Conservation (phyloP, 92 coral and sea anemone species). For the Heteractis magnifica region DNA sequence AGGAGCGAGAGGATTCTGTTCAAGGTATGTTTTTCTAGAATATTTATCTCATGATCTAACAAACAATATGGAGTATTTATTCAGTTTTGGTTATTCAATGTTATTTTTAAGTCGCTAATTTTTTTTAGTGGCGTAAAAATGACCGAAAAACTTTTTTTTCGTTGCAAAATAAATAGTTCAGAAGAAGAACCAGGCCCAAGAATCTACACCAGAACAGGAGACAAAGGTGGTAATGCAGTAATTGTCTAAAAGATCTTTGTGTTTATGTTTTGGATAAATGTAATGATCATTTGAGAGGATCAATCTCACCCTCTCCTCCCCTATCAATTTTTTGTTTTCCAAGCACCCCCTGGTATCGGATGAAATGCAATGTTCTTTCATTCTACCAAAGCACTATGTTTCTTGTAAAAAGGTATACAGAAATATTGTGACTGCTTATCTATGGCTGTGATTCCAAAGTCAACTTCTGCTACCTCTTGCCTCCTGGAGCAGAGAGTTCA, state of each 20-base stretch:
- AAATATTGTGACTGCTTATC: too few relatives aligned
- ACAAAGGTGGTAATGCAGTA: conserved; percentile 63
- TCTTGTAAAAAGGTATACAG: too few relatives aligned
- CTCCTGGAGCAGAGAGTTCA: too few relatives aligned
- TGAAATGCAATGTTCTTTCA: too few relatives aligned
- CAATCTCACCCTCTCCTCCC: too few relatives aligned
- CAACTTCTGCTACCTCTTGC: too few relatives aligned
- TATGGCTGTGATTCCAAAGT: too few relatives aligned
- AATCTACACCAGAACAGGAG: conserved; percentile 94
- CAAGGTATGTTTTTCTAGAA: not conserved
- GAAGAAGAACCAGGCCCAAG: conserved; percentile 48
- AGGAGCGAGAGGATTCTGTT: not conserved
- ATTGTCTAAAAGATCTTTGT: not conserved
- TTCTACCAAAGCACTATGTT: too few relatives aligned
- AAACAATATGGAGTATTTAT: too few relatives aligned
- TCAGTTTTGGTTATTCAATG: not conserved
- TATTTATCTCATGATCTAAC: not conserved
- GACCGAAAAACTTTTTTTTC: not conserved
- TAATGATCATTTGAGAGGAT: too few relatives aligned
- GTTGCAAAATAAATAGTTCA: conserved; percentile 17
- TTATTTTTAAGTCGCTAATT: not conserved
- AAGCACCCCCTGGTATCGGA: too few relatives aligned
- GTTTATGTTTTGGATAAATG: not conserved
- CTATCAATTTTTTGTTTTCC: too few relatives aligned
- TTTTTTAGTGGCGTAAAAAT: not conserved